These are phyloP conservation scores for Oryzias melastigma DNA, from an alignment of 2,113 vertebrate species.

Conservation along the genomic window DNA sequence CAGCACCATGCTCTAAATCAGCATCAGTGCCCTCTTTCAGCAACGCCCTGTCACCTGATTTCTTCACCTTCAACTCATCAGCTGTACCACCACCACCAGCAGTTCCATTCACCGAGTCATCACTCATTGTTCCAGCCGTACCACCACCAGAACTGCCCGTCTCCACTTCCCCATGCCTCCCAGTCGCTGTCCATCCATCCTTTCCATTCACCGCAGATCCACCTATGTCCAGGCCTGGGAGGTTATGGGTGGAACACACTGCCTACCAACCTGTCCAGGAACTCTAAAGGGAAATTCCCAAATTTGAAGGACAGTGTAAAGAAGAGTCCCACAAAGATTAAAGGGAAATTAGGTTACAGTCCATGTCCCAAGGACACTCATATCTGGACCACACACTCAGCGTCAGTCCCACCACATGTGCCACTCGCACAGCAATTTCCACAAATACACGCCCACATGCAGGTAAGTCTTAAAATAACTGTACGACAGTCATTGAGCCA, in stretches of 20 bases:
- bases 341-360: conserved; percentile 73
- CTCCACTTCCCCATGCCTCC: conserved; percentile 64
- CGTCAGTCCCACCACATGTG: conserved; percentile 57
- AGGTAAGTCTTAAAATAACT: conserved; percentile 51
- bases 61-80: conserved; percentile 42
- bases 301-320: conserved; percentile 82
- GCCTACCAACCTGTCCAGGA: conserved; percentile 67
- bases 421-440: conserved; percentile 40
- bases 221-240: conserved; percentile 35
- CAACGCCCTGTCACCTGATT: conserved; percentile 31
- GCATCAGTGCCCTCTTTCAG: conserved; percentile 21
- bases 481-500: background rate
- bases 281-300: conserved; percentile 74
- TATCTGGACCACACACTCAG: conserved; percentile 70
- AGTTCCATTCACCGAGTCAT: conserved; percentile 44
- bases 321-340: conserved; percentile 86
- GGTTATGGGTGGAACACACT: conserved; percentile 77
- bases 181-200: conserved; percentile 69
- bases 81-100: conserved; percentile 46
- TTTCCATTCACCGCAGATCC: conserved; percentile 60
- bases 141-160: conserved; percentile 42
- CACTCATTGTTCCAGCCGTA: conserved; percentile 44
- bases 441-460: conserved; percentile 49
- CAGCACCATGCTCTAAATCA: conserved; percentile 35
- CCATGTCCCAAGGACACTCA: conserved; percentile 70